Evolutionary conservation across 2,888 invertebrate species (phyloP).

Genomic region (Drosophila monieri): DNA sequence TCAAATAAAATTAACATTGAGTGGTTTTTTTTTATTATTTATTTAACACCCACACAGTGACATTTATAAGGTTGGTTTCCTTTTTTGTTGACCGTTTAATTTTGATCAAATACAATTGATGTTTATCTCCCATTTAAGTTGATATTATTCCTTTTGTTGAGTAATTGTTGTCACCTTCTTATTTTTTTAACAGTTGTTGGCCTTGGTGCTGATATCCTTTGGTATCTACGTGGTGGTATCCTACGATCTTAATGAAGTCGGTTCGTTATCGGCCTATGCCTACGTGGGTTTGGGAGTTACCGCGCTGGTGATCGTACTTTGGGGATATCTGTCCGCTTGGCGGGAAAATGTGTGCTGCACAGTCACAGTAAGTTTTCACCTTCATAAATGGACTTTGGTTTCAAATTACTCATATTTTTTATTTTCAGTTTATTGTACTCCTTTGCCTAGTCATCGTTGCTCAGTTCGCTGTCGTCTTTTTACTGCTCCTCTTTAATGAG

Average conservation of each 20-base stretch:
- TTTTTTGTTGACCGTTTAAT: no score
- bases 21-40: not conserved
- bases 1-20: not conserved
- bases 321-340: constrained; percentile 95
- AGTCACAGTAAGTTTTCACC: constrained; percentile 87
- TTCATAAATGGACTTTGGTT: constrained; percentile 79
- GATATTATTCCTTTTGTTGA: no score
- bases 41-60: no score
- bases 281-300: constrained; percentile 68
- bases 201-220: constrained; percentile 76
- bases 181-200: constrained; percentile 59
- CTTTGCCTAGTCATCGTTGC: constrained; percentile 67
- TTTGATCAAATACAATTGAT: no score
- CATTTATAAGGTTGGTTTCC: no score
- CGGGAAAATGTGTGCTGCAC: constrained; percentile 94
- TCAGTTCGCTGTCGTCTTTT: constrained; percentile 54
- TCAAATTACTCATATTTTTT: not conserved
- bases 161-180: no score
- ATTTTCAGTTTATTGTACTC: constrained; percentile 69
- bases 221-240: constrained; percentile 67
- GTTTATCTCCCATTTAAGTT: no score
- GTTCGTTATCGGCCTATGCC: constrained; percentile 44
- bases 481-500: constrained; percentile 44
- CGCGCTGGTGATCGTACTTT: constrained; percentile 88
- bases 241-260: constrained; percentile 65